Evolutionary conservation across 2,797 vertebrate species (phyloP).

Genomic region (Acanthurus leucopareius): DNA sequence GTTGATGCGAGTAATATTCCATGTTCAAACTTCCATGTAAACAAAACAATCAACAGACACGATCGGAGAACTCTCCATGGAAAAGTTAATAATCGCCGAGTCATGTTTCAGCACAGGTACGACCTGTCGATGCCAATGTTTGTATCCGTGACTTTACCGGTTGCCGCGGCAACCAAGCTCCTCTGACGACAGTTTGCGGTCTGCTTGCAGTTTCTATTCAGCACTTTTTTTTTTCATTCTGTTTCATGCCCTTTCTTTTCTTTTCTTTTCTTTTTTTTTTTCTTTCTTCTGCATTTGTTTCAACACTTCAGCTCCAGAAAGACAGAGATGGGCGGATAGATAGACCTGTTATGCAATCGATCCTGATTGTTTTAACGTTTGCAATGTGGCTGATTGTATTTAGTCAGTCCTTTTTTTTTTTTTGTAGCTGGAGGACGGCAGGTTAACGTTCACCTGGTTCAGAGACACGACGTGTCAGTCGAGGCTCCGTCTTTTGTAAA

Average conservation of each 20-base stretch:
- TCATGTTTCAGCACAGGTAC: constrained; percentile 51
- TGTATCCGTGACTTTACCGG: constrained; percentile 58
- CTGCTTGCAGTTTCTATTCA: constrained; percentile 37
- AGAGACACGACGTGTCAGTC: background rate
- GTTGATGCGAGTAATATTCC: constrained; percentile 38
- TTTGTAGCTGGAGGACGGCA: background rate
- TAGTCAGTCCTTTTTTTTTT: background rate
- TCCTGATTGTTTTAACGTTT: background rate
- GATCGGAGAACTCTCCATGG: constrained; percentile 39
- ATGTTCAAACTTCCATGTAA: constrained; percentile 19
- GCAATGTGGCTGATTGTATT: background rate
- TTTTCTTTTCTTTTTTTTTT: too few relatives aligned
- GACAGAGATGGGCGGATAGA: background rate
- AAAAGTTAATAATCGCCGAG: constrained; percentile 62
- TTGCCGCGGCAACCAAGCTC: constrained; percentile 48
- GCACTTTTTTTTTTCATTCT: background rate
- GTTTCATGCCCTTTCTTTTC: background rate
- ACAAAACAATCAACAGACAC: constrained; percentile 18
- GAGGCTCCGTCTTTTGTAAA: background rate
- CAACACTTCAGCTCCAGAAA: constrained; percentile 24
- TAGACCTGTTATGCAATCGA: constrained; percentile 18
- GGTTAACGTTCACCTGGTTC: background rate
- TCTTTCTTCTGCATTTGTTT: constrained; percentile 35
- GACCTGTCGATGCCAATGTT: constrained; percentile 69
- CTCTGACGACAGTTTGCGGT: constrained; percentile 45